Evolutionary conservation across 2,113 vertebrate genomes (phyloP), one percentile per base, ranked within the genome.

Genomic region (Ochotona curzoniae): DNA sequence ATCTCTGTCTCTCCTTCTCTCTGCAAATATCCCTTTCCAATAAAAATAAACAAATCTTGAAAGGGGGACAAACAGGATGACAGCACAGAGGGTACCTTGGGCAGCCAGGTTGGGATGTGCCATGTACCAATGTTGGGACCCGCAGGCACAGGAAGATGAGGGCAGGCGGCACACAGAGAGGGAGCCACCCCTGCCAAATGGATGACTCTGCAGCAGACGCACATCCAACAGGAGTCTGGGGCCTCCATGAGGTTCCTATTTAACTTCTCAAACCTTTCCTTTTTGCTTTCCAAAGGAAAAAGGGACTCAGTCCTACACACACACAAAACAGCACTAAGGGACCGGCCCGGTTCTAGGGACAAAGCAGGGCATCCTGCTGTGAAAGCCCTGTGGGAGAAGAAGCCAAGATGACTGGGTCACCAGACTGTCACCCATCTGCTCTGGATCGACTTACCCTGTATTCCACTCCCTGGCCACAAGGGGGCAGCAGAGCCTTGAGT

Each of bases 401-500:
- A 32, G 21, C 18, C 12, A 0, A 7, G 20, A 75, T 4, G 38
- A 6, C 11, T 0, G 35, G 9, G 54, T 75, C 21, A 35, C 18
- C 7, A 9, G 81, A 51, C 12, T 3, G 28, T 28, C 18, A 3
- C 2, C 11, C 14, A n/a, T 54, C 20, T 1, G 2, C 26, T 44
- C 17, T 25, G 64, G 20, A 11, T 69, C 23, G 57, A 28, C 15
- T 69, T 86, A 57, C 30, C 69, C 35, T 80, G 61, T 47, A 5
- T 5, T 95, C 83, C 54, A 20, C 21, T 54, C 38, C 95, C 35
- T 82, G 87, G 80, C 18, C 96, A 94, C 97, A 71, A 93, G 97
- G 35, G 95, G 97, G 96, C 95, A 97, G 95, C 74, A 35, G 32
- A 96, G 89, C 7, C 89, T 90, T 20, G 84, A 64, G 17, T 4